Evolutionary conservation across 2,797 vertebrate genomes (phyloP), one percentile per base, ranked within the genome.

Genomic region (Calcarius lapponicus): DNA sequence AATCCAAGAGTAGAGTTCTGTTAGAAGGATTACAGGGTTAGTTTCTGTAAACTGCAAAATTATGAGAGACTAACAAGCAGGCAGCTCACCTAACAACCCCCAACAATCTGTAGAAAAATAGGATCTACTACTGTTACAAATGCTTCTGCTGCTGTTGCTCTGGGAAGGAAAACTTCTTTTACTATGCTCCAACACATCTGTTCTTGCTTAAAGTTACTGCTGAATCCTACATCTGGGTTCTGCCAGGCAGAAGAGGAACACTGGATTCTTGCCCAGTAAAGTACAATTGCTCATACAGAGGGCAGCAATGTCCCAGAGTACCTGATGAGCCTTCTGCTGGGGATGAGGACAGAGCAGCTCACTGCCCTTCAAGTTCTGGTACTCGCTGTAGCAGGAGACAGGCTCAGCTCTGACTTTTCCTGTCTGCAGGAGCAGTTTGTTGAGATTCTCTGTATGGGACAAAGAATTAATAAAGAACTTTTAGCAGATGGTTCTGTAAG

Each of bases 171-270:
- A 56, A 24, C 34, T 71, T 58, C 34, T 43, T 87, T 93, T 92
- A 40, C 67, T 79, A 0, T 79, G 61, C 21, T 83, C 36, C 74
- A 79, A 25, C 56, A 81, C 95, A 95, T 91, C 93, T 97, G 92
- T 83, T 94, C 58, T 83, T 95, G 43, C 51, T 96, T 91, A 85
- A 67, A 87, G 43, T 92, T 96, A 60, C 25, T 95, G 76, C 86
- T 88, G 86, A 73, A 48, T 71, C 71, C 70, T 58, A 31, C 71
- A 88, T 93, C 90, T 96, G 90, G 79, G 62, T 89, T 84, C 78
- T 88, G 86, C 90, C 83, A 79, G 57, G 71, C 54, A 36, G 45
- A 53, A 83, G 56, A 78, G 66, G 31, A 66, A 65, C 43, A 28
- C 60, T 75, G 61, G 25, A 48, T 83, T 92, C 84, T 89, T 95